Base-by-base conservation (phyloP, 37 sponge, comb jelly and placozoan genomes). In the Dysidea cf. avara region DNA sequence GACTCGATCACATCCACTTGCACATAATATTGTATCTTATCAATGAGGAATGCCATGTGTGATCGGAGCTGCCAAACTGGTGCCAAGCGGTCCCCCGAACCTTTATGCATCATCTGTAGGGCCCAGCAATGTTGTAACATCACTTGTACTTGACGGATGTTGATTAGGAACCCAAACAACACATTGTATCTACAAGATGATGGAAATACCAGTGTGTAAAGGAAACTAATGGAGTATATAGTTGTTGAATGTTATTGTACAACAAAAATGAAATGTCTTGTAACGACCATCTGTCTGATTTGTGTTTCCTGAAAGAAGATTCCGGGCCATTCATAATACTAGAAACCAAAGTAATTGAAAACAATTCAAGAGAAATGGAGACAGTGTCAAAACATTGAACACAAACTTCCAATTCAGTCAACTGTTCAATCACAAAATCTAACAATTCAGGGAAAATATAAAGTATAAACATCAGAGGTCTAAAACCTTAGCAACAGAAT, bases 21-120 rank as follows among this genome's bases (percentile, higher is more conserved):
- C n/a, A 96, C 80, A 60, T 96, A 96, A 60, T 96, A 96, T 74
- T 93, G 97, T 6, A 96, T 82, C 53, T 93, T 92, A 46, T 96
- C 94, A 46, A 93, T 61, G 20, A 96, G 81, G 73, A 93, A 96
- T 4, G 88, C 90, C 94, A 93, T 90, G 67, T 92, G 91, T 25
- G 75, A 69, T 51, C 94, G 70, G 35, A 96, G 75, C 74, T 92
- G 83, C 86, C 94, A 88, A 31, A 90, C 64, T 11, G 49, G 31
- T 0, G 61, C 47, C 59, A 90, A 67, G 9, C 46, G 40, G 9
- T 50, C 47, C 29, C 33, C 73, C 35, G 52, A 53, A 36, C 30
- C 21, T 47, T 70, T 53, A 38, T 67, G 54, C 53, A 35, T 58
- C 94, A 94, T 94, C 61, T 82, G 80, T 5, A 76, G 61, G 0